Conservation (phyloP, 2,797 vertebrate species). For the Pipistrellus kuhlii region DNA sequence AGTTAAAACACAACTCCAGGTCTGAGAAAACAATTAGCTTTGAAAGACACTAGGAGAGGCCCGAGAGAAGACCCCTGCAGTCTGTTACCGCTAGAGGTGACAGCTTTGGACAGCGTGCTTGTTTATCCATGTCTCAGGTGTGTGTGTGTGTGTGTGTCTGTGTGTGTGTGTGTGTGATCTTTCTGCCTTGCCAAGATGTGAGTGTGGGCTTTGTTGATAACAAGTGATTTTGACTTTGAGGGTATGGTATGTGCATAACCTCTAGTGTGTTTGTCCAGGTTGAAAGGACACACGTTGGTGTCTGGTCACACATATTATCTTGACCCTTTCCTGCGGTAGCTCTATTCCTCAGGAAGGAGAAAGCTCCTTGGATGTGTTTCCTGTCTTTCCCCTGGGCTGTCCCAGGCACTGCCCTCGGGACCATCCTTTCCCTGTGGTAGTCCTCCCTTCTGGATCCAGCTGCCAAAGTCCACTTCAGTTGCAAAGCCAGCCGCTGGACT, state of each 20-base stretch:
- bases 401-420: background rate
- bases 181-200: background rate
- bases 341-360: background rate
- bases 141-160: background rate
- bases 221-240: slow-evolving; percentile 56
- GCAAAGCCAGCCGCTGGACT: background rate
- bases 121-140: background rate
- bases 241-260: background rate
- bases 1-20: slow-evolving; percentile 22
- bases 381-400: background rate
- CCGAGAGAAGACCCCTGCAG: background rate
- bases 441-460: background rate
- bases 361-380: background rate
- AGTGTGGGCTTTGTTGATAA: slow-evolving; percentile 10
- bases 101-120: background rate
- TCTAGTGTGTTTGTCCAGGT: background rate
- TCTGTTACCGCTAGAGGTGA: background rate
- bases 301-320: background rate
- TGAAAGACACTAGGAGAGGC: slow-evolving; percentile 47
- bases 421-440: background rate
- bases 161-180: background rate
- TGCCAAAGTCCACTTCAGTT: background rate
- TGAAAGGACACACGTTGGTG: background rate
- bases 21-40: slow-evolving; percentile 46
- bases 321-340: background rate